Base-by-base conservation (phyloP, 2,888 invertebrate species). In the Noctua janthina region DNA sequence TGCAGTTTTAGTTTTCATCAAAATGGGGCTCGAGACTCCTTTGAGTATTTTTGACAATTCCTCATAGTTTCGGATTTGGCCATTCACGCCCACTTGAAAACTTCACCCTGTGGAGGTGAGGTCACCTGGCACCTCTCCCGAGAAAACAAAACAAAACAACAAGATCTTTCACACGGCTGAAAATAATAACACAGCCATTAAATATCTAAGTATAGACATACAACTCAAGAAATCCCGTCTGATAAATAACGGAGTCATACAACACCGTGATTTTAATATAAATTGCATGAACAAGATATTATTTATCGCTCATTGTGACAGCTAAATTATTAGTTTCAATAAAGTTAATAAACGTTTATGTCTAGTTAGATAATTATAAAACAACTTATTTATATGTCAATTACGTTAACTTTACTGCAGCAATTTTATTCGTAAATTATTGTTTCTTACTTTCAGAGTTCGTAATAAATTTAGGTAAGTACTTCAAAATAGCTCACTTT, bases 381-480 rank as follows among this genome's bases (percentile, higher is more conserved):
- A 54, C 10, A 54, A 54, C 39, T 29, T 20, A 29, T 43, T 51
- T 46, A 23, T 46, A 35, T 20, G 29, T 10, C 10, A 46, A 46
- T 64, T 70, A 70, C 23, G 11, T 78, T 29, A 62, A 39, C 20
- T 78, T 77, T 62, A 49, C 49, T 78, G 49, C 49, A n/a, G 49
- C 11, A 78, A 39, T 39, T 69, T n/a, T 49, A n/a, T 76, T 56
- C 17, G 17, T 59, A 13, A 54, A 29, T 75, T 43, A n/a, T 23
- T 11, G 4, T 43, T 56, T 17, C 46, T 20, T n/a, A 8, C 29
- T 43, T 62, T 11, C 4, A 20, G 23, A 56, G 11, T n/a, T 77
- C 6, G 23, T 56, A 56, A 8, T 23, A 29, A 29, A 54, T 54
- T 2, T 76, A 8, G 1, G 17, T 35, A 29, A 29, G 29, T 46